A percentile compares a stretch with the other conserved stretches of the same genome.
Conservation (phyloP, 2,888 invertebrate genomes). For the Stratiomys singularior region DNA sequence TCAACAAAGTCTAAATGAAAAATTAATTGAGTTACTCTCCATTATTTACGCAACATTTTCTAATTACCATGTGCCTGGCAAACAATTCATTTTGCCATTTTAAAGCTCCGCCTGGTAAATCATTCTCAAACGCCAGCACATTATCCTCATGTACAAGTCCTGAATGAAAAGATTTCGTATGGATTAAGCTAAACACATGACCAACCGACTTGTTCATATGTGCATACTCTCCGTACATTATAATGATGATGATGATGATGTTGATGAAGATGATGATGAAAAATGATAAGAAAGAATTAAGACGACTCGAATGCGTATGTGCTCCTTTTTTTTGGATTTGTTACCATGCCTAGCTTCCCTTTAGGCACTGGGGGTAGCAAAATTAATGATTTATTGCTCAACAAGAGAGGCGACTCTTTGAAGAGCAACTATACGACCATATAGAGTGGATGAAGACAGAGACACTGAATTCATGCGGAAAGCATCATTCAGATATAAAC, state of each 20-base stretch:
- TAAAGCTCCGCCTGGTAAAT: not conserved
- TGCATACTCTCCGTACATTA: not conserved
- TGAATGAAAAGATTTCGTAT: constrained; percentile 13
- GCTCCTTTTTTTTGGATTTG: constrained; percentile 1
- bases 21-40: not conserved
- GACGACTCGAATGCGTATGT: constrained; percentile 40
- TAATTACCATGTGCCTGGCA: not conserved
- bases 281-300: constrained; percentile 45
- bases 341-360: not conserved
- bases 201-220: not conserved
- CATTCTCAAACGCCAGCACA: not conserved
- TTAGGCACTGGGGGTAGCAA: constrained; percentile 14
- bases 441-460: constrained; percentile 16
- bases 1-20: no score
- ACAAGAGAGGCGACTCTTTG: constrained; percentile 11
- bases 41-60: not conserved
- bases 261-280: constrained; percentile 30
- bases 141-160: constrained; percentile 7
- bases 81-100: not conserved
- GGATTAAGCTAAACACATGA: not conserved
- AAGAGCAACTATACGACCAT: not conserved
- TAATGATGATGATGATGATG: constrained; percentile 18
- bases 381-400: constrained; percentile 41
- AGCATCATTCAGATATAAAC: constrained; percentile 41
- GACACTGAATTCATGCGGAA: constrained; percentile 39